Base-by-base conservation (phyloP, 1,140 invertebrate genomes). In the Drosophila athabasca region DNA sequence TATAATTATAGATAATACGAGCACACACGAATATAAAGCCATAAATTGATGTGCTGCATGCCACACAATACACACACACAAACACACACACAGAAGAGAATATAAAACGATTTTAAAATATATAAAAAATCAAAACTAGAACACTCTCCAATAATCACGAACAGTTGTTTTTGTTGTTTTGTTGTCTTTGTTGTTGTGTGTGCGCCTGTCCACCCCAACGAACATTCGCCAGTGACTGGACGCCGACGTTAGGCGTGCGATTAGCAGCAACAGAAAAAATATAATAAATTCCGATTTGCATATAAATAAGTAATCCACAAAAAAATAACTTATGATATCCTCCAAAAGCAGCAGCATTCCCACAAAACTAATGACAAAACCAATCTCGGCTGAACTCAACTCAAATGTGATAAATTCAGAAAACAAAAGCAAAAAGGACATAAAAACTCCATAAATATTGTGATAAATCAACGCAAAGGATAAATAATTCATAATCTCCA, bases 311-410 rank as follows among this genome's bases (percentile, higher is more conserved):
- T 29, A 69, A 62, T 29, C 41, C 61, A 66, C 54, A 51, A 68
- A 51, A 51, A 68, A 75, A 68, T 62, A 62, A 77, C 53, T 58
- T 62, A 13, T 55, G 57, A 48, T 69, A 15, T 50, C 24, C 44
- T 17, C 43, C 22, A 51, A 67, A 67, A 58, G 43, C 53, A 77
- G 77, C 83, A 88, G 77, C 77, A 72, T 78, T 87, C 54, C 62
- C 75, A 72, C 75, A 87, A 74, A 67, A 53, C 49, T 64, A 67
- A 78, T 79, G 64, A 68, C 51, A 68, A 64, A 60, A 45, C 52
- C 3, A 26, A 6, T 54, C 58, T 55, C 51, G 51, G 55, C 48
- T 49, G 65, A 76, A 62, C 60, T 53, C 46, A 76, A 70, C 45
- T 53, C 57, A 72, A 87, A 73, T 79, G 75, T 76, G 79, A 81